Conservation (phyloP, 2,797 vertebrate species). For the Argya squamiceps region DNA sequence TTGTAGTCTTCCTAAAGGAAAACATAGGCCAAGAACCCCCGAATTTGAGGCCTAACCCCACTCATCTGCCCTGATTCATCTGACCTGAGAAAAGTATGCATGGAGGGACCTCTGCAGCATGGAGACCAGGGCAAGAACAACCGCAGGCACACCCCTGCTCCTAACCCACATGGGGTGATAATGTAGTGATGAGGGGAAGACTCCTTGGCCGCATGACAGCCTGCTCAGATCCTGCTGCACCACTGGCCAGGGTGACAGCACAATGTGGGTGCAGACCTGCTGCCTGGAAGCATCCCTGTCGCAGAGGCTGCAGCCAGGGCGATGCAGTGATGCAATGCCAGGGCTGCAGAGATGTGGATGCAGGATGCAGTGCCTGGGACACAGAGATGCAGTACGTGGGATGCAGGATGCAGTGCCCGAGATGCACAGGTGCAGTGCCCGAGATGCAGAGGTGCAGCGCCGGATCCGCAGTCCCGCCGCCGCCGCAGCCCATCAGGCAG, state of each 20-base stretch:
- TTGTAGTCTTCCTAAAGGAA: background rate
- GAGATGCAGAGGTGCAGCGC: background rate
- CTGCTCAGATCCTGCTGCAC: background rate
- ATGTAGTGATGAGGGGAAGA: background rate
- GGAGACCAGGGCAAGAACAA: background rate
- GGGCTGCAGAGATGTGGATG: background rate
- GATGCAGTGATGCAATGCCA: background rate
- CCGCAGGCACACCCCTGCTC: background rate
- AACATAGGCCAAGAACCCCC: background rate
- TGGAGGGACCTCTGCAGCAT: background rate
- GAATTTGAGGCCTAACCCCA: background rate
- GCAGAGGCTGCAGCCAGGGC: background rate
- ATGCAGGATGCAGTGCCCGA: background rate
- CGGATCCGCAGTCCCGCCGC: background rate
- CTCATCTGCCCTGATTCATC: background rate
- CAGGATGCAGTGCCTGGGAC: background rate
- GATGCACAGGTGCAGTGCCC: background rate
- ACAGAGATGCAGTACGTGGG: accelerated
- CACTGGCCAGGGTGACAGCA: background rate
- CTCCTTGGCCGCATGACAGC: background rate
- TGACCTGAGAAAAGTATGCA: background rate
- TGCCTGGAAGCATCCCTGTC: background rate
- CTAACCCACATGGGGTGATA: background rate
- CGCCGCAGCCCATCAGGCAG: background rate
- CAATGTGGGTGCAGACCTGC: background rate